These are phyloP conservation scores for Laupala kohalensis DNA, from an alignment of 1,140 invertebrate species.

Conservation along the genomic window DNA sequence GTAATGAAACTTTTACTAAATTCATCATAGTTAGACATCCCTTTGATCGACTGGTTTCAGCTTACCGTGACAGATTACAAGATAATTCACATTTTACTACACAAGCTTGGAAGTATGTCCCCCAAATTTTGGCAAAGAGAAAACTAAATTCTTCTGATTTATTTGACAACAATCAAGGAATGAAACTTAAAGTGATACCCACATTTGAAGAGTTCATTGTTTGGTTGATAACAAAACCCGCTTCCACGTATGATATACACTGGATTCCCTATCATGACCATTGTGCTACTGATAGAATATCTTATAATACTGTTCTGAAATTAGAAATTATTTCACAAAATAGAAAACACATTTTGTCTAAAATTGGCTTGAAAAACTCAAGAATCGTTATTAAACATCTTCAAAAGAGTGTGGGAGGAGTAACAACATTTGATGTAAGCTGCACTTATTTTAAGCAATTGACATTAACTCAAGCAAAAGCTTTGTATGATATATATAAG, in stretches of 20 bases:
- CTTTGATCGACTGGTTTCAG: constrained; percentile 36
- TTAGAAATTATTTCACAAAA: constrained; percentile 25
- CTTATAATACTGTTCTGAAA: constrained; percentile 28
- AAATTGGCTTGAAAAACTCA: constrained; percentile 20
- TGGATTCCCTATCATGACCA: constrained; percentile 29
- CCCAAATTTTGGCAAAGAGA: constrained; percentile 28
- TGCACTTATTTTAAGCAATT: constrained; percentile 29
- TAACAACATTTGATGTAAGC: constrained; percentile 23
- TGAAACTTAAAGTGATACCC: constrained; percentile 30
- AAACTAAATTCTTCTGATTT: constrained; percentile 26
- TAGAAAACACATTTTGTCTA: constrained; percentile 24
- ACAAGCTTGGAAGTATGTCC: constrained; percentile 30
- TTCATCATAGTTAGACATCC: constrained; percentile 36
- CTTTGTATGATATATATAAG: constrained; percentile 27
- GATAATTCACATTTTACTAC: constrained; percentile 29
- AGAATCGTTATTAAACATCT: constrained; percentile 21
- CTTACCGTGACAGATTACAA: constrained; percentile 35
- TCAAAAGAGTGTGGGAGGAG: constrained; percentile 20
- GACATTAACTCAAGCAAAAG: constrained; percentile 20
- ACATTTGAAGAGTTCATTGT: constrained; percentile 29
- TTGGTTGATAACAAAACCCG: constrained; percentile 26
- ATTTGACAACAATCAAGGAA: constrained; percentile 27
- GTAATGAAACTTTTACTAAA: constrained; percentile 24
- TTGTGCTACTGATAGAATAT: constrained; percentile 26
- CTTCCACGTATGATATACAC: constrained; percentile 26